Conservation (phyloP, 2,888 invertebrate species). For the Eupithecia abbreviata region DNA sequence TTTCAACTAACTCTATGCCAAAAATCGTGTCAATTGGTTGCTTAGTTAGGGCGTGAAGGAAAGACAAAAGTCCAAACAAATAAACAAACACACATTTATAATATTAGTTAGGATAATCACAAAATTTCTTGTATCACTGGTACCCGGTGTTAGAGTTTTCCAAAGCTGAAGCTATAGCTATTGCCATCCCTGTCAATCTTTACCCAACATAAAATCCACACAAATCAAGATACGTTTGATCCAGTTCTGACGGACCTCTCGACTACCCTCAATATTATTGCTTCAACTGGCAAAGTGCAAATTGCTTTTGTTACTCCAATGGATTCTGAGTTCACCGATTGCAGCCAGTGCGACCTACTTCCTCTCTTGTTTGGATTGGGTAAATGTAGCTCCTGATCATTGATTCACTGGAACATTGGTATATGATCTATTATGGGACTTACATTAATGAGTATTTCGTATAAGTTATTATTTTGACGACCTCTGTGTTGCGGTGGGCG, state of each 20-base stretch:
- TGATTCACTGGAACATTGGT: constrained; percentile 11
- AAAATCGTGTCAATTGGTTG: too few species aligned
- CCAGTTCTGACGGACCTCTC: constrained; percentile 6
- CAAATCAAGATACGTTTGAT: constrained; percentile 10
- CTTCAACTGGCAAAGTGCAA: constrained; percentile 16
- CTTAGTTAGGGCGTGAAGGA: too few species aligned
- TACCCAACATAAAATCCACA: not conserved
- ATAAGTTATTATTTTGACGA: not conserved
- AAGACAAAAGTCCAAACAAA: too few species aligned
- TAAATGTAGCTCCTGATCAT: constrained; percentile 38
- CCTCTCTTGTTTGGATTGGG: constrained; percentile 50
- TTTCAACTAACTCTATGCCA: too few species aligned
- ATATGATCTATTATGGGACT: not conserved
- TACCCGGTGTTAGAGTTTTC: too few species aligned
- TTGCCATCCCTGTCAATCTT: not conserved
- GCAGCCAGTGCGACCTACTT: constrained; percentile 59
- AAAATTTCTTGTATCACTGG: too few species aligned
- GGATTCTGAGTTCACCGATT: constrained; percentile 33
- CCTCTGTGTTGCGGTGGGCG: too few species aligned
- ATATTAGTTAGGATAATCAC: too few species aligned
- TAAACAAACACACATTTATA: too few species aligned
- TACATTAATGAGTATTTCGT: not conserved
- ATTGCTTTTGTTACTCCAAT: constrained; percentile 24
- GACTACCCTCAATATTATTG: constrained; percentile 12
- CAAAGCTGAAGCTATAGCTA: not conserved